Percentiles rank a stretch among this genome's conserved stretches.
Conservation (phyloP, 2,113 vertebrate genomes). For the Oophaga pumilio region DNA sequence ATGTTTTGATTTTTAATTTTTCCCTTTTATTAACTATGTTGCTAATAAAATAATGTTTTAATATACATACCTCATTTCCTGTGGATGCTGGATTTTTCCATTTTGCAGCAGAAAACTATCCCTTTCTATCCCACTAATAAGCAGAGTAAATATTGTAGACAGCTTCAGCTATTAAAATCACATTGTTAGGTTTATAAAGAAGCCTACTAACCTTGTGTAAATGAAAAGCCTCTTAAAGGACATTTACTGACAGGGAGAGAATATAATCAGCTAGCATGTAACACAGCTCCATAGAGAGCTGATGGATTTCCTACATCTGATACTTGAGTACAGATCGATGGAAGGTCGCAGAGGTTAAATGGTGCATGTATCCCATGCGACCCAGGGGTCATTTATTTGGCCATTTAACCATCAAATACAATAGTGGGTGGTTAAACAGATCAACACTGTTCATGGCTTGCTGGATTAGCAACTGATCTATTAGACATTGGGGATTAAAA, state of each 20-base stretch:
- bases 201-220: not conserved
- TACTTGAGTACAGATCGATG: conserved; percentile 64
- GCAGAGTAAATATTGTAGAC: not conserved
- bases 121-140: not conserved
- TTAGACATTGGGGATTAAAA: conserved; percentile 68
- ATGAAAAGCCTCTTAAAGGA: not conserved
- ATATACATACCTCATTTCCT: too few relatives aligned
- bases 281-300: conserved; percentile 37
- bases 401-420: conserved; percentile 73
- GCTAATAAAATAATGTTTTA: too few relatives aligned
- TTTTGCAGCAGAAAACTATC: not conserved
- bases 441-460: conserved; percentile 73
- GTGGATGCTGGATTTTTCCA: too few relatives aligned
- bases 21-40: too few relatives aligned
- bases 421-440: conserved; percentile 76
- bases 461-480: conserved; percentile 75
- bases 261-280: conserved; percentile 10
- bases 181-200: not conserved
- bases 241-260: conserved; percentile 38
- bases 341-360: conserved; percentile 76
- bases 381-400: conserved; percentile 75
- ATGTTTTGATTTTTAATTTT: too few relatives aligned
- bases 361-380: conserved; percentile 74
- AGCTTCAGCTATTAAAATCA: not conserved
- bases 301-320: conserved; percentile 57